Conservation (phyloP, 2,888 invertebrate genomes). For the Temnothorax unifasciatus region DNA sequence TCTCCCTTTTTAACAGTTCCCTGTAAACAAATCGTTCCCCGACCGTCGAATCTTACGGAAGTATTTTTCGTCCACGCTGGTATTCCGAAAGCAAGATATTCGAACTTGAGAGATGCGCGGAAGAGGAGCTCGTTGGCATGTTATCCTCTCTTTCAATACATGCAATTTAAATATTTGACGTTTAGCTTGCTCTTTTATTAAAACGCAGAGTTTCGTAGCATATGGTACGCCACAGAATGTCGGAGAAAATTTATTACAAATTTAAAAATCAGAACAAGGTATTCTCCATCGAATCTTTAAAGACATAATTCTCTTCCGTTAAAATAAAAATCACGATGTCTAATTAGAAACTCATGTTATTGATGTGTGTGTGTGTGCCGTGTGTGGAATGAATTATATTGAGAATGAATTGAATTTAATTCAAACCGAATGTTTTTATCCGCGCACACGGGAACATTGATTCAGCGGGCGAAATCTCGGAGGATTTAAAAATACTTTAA, state of each 20-base stretch:
- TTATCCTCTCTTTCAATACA: not conserved
- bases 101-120: not conserved
- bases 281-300: not conserved
- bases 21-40: conserved; percentile 39
- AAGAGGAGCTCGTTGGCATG: not conserved
- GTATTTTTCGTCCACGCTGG: not conserved
- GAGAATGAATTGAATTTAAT: not conserved
- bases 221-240: not conserved
- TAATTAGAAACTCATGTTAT: not conserved
- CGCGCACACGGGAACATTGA: not conserved
- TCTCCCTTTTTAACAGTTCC: conserved; percentile 27
- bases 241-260: not conserved
- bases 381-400: not conserved
- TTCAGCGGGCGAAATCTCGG: not conserved
- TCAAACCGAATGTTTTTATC: not conserved
- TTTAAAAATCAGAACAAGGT: not conserved
- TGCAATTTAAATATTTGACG: not conserved
- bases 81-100: not conserved
- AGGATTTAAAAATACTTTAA: conserved; percentile 28
- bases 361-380: too few relatives aligned
- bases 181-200: not conserved
- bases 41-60: not conserved
- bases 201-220: not conserved
- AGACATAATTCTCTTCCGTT: not conserved
- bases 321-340: not conserved